Evolutionary conservation across 2,113 vertebrate genomes (phyloP), one percentile per base, ranked within the genome.

Genomic region (Micronisus gabar): DNA sequence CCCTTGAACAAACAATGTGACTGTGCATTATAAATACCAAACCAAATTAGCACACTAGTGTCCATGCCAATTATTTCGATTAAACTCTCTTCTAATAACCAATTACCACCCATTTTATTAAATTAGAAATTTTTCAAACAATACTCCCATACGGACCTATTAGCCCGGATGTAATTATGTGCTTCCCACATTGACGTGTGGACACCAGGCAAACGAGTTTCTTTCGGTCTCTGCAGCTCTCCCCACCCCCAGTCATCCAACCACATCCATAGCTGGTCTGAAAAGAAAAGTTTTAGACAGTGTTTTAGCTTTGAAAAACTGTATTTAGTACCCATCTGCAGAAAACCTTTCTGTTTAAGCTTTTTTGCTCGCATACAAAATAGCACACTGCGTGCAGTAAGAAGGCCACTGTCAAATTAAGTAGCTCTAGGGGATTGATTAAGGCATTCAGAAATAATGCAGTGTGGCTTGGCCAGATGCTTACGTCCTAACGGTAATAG

Each of bases 11-110:
- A 93, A 83, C 82, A 53, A n/a, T 11, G 15, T 86, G 92, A 62
- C 95, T 36, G 78, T 1, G 79, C 85, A 63, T 92, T 18, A 67
- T 34, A 90, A 96, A 90, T n/a, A 83, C 74, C 73, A 66, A 75
- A 41, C 82, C 21, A 8, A 93, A 96, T 74, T 40, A 96, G 70
- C 55, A 14, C 55, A 9, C 32, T 4, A 34, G 59, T 3, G 38
- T 26, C 66, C 71, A 6, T 9, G 68, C 71, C 88, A 88, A 86
- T 95, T 94, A 96, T 70, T 76, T 88, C 88, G 95, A 88, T 90
- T 95, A 76, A 95, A 58, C 22, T 66, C 62, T 41, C 71, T 78
- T 17, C 82, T 88, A 80, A 80, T 86, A 90, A 90, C 87, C 81
- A 81, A 75, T 94, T 93, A 90, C 23, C 47, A 53, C 32, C 63